Percentiles rank a stretch among this genome's conserved stretches.
phyloP scores from a whole-genome alignment of 2,797 vertebrate genomes.

The Brachyrhaphis roseni region DNA sequence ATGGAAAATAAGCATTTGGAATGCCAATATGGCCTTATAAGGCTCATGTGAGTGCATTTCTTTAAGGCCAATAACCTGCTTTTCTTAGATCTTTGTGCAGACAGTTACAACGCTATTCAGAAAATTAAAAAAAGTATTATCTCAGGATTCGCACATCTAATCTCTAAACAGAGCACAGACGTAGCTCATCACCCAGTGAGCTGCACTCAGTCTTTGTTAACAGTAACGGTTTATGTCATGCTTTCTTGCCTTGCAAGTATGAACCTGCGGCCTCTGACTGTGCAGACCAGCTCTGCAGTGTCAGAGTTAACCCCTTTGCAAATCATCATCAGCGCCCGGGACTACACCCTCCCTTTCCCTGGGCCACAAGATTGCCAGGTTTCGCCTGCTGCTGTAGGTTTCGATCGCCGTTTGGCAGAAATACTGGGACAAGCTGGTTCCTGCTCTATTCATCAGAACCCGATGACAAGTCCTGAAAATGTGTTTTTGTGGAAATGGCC shows the following conservation, averaged over 20 bases:
- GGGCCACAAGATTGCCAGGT: constrained; percentile 79
- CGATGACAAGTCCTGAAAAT: constrained; percentile 64
- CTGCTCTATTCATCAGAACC: constrained; percentile 75
- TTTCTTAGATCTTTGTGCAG: not conserved
- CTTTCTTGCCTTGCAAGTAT: constrained; percentile 61
- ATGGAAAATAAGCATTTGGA: not conserved
- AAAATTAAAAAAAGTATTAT: not conserved
- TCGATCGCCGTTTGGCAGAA: constrained; percentile 80
- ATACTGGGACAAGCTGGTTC: constrained; percentile 78
- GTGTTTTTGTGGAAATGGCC: constrained; percentile 37
- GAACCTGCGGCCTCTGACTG: constrained; percentile 76
- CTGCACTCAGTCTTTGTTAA: constrained; percentile 41
- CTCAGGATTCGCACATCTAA: not conserved
- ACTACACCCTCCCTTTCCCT: constrained; percentile 74
- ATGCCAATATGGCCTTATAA: not conserved
- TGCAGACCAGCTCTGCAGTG: constrained; percentile 76
- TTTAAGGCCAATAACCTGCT: not conserved
- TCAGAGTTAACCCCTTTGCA: constrained; percentile 72
- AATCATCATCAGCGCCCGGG: constrained; percentile 59
- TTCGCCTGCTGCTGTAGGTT: constrained; percentile 83
- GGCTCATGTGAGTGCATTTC: not conserved
- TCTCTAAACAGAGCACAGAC: constrained; percentile 1
- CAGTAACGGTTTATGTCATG: constrained; percentile 62
- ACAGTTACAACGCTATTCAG: not conserved
- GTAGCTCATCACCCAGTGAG: constrained; percentile 29